Conservation (phyloP, 2,888 invertebrate species). For the Plebejus anna region DNA sequence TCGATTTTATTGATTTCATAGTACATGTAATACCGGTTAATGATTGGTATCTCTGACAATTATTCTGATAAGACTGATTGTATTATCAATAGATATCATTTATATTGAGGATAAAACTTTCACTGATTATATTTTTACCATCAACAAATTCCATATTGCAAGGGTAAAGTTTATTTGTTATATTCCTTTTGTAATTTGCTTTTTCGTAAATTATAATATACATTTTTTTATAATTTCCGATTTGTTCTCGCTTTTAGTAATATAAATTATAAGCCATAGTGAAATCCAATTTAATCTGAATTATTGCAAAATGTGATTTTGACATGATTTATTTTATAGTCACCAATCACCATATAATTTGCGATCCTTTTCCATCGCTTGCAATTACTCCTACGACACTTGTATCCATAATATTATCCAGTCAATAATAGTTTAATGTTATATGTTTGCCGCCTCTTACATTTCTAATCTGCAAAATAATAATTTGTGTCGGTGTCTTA, state of each 20-base stretch:
- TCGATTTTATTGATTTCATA: not conserved
- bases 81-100: slow-evolving; percentile 19
- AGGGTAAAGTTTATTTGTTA: not conserved
- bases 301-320: too few species aligned
- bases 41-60: slow-evolving; percentile 8
- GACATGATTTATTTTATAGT: too few species aligned
- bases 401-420: too few species aligned
- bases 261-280: not conserved
- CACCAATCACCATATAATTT: too few species aligned
- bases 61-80: slow-evolving; percentile 9
- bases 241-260: not conserved
- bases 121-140: slow-evolving; percentile 7
- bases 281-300: too few species aligned
- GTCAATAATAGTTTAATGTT: not conserved
- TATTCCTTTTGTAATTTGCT: not conserved
- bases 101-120: not conserved
- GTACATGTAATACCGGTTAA: not conserved
- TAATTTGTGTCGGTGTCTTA: slow-evolving; percentile 64
- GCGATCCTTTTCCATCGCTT: too few species aligned
- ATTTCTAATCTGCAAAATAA: slow-evolving; percentile 29
- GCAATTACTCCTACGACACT: too few species aligned
- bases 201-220: not conserved
- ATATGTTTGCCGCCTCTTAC: not conserved
- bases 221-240: not conserved
- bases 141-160: not conserved